These are phyloP conservation scores for Ischnus inquisitorius DNA, from an alignment of 2,888 invertebrate genomes.

Conservation along the genomic window DNA sequence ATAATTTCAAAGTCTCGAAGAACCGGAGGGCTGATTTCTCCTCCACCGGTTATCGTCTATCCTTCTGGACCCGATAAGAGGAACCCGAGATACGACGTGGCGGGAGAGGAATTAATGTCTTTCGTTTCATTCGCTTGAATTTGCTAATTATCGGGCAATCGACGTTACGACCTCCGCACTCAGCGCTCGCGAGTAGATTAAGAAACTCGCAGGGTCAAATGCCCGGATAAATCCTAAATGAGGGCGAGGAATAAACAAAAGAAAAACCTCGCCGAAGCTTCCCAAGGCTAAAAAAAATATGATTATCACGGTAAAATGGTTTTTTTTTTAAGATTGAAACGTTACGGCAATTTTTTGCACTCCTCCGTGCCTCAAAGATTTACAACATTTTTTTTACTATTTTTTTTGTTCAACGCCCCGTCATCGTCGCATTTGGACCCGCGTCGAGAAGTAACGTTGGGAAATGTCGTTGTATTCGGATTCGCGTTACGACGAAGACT, in stretches of 20 bases:
- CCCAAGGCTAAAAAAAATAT: background rate
- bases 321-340: background rate
- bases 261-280: conserved; percentile 8
- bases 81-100: background rate
- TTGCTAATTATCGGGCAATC: conserved; percentile 54
- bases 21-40: background rate
- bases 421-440: too few species aligned
- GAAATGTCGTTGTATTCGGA: background rate
- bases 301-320: conserved; percentile 13
- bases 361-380: too few species aligned
- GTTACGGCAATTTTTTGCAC: background rate
- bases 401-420: too few species aligned
- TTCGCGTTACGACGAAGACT: background rate
- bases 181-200: background rate
- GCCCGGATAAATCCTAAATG: background rate
- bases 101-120: background rate
- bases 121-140: conserved; percentile 34
- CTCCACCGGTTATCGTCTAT: background rate
- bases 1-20: conserved; percentile 37
- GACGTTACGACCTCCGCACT: conserved; percentile 29
- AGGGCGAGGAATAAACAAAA: conserved; percentile 2
- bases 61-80: conserved; percentile 23
- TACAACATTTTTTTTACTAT: background rate
- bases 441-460: background rate
- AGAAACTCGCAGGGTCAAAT: background rate